Evolutionary conservation across 1,140 invertebrate genomes (phyloP).

Genomic region (Bombus difficillimus): DNA sequence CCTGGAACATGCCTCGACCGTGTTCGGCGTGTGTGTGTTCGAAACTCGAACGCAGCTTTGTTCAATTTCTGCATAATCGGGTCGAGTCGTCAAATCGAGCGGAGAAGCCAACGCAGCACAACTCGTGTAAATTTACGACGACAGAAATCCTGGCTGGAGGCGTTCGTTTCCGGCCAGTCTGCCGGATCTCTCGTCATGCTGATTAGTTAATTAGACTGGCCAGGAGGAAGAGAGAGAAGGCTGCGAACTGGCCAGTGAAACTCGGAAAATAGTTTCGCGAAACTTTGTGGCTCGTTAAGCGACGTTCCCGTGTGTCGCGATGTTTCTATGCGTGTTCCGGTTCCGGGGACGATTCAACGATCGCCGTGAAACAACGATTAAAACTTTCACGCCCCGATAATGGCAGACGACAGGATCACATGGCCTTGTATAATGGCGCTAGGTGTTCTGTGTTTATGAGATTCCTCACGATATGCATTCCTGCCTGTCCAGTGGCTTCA

Average conservation of each 20-base stretch:
- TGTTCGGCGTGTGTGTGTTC: not conserved
- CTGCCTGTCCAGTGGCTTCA: not conserved
- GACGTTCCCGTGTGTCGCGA: constrained; percentile 6
- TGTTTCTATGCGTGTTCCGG: not conserved
- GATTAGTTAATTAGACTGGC: constrained; percentile 62
- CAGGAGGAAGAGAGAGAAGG: not conserved
- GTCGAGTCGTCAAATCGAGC: constrained; percentile 54
- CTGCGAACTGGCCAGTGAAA: constrained; percentile 9
- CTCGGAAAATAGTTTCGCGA: constrained; percentile 44
- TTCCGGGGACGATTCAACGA: constrained; percentile 1
- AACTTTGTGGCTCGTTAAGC: constrained; percentile 54
- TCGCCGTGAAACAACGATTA: constrained; percentile 31
- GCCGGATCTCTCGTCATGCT: constrained; percentile 34
- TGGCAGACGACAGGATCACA: constrained; percentile 51
- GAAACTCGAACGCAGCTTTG: constrained; percentile 15
- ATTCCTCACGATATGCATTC: not conserved
- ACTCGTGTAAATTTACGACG: constrained; percentile 58
- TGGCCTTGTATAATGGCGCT: not conserved
- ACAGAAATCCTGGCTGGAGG: constrained; percentile 58
- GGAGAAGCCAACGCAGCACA: constrained; percentile 15
- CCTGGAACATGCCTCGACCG: not conserved
- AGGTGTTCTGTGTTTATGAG: not conserved
- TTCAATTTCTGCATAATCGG: constrained; percentile 24
- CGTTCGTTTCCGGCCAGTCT: constrained; percentile 53
- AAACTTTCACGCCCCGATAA: constrained; percentile 21